Evolutionary conservation across 2,113 vertebrate species (phyloP).

Genomic region (Uria aalge): DNA sequence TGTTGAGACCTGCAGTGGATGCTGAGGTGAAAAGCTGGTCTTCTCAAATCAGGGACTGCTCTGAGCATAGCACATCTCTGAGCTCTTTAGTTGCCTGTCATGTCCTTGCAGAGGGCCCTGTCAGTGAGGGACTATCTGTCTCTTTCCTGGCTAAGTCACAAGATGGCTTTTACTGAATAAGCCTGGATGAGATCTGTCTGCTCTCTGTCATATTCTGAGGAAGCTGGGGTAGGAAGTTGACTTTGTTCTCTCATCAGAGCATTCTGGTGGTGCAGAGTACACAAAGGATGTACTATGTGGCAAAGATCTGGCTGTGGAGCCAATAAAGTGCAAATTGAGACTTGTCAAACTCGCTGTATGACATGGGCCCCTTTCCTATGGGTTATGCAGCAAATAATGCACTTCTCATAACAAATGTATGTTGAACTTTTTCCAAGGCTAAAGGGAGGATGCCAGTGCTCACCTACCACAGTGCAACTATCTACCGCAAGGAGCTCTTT

Average conservation of each 20-base stretch:
- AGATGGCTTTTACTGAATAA: neutral
- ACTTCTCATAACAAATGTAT: neutral
- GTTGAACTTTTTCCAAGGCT: conserved; percentile 73
- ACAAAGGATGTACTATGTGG: neutral
- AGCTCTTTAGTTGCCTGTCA: neutral
- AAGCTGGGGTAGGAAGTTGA: neutral
- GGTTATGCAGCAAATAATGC: neutral
- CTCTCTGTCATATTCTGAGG: neutral
- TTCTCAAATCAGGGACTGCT: neutral
- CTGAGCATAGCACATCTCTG: neutral
- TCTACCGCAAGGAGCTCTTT: conserved; percentile 87
- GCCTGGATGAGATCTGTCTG: neutral
- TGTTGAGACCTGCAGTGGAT: neutral
- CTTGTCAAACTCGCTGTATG: neutral
- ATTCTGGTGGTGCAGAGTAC: neutral
- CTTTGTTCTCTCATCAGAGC: neutral
- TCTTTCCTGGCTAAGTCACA: neutral
- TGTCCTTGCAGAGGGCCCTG: neutral
- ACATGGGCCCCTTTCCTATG: neutral
- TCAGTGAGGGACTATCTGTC: neutral
- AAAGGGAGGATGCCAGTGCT: conserved; percentile 82
- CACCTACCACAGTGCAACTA: conserved; percentile 80
- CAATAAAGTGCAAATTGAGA: neutral
- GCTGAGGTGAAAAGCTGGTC: neutral
- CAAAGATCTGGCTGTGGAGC: neutral